phyloP scores from a whole-genome alignment of 2,113 vertebrate species.

The Brienomyrus longianalis region DNA sequence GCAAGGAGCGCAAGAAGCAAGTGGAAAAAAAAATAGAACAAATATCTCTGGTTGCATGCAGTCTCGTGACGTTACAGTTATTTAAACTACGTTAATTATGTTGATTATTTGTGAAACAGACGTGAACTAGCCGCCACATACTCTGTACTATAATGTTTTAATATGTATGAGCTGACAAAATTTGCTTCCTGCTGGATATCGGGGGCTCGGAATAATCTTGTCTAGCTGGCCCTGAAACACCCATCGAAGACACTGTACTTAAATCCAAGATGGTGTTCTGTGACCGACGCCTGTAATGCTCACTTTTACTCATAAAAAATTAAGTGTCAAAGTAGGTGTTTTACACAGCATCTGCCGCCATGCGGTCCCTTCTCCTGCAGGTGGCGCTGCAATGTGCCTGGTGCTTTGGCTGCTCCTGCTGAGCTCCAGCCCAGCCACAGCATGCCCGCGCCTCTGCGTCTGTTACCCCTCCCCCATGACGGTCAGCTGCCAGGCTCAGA shows the following conservation, averaged over 20 bases:
- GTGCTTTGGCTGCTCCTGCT: constrained; percentile 72
- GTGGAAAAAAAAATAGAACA: neutral
- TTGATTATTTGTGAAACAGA: neutral
- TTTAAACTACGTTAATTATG: neutral
- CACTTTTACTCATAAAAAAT: neutral
- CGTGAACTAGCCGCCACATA: neutral
- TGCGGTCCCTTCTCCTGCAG: constrained; percentile 40
- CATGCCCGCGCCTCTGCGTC: constrained; percentile 84
- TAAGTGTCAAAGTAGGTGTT: neutral
- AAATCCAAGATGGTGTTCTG: neutral
- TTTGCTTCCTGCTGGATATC: neutral
- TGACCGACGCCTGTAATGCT: neutral
- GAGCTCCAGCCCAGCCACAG: constrained; percentile 62
- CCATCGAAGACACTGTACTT: neutral
- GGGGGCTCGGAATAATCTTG: neutral
- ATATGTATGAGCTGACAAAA: neutral
- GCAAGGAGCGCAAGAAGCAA: neutral
- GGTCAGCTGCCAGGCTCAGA: constrained; percentile 96
- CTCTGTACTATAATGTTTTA: neutral
- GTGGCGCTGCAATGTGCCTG: constrained; percentile 69
- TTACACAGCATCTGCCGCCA: neutral
- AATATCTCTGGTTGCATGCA: neutral
- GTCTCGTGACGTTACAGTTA: neutral
- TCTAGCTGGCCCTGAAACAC: neutral
- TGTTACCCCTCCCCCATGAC: constrained; percentile 93